These are phyloP conservation scores for Campoplex capitator DNA, from an alignment of 2,888 invertebrate species.

Conservation along the genomic window DNA sequence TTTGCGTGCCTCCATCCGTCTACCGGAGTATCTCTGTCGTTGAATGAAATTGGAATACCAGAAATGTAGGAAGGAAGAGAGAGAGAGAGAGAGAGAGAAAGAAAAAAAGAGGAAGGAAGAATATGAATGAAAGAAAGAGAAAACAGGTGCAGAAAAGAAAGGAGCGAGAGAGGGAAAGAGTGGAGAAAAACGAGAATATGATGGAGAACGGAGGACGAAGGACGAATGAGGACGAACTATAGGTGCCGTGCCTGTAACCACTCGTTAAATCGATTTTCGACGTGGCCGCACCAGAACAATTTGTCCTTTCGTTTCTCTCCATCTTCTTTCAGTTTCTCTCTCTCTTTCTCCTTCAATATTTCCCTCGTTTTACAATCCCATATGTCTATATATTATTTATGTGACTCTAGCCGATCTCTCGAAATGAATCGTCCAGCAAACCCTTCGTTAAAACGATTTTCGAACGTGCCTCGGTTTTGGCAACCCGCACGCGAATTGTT, in stretches of 20 bases:
- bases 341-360: slow-evolving; percentile 28
- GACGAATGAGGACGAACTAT: slow-evolving; percentile 52
- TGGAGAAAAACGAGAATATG: slow-evolving; percentile 41
- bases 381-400: slow-evolving; percentile 46
- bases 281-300: slow-evolving; percentile 61
- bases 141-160: slow-evolving; percentile 14
- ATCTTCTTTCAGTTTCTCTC: slow-evolving; percentile 20
- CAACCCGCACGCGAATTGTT: slow-evolving; percentile 67
- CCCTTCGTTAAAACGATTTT: slow-evolving; percentile 72
- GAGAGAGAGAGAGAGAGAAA: neutral
- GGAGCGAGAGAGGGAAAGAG: slow-evolving; percentile 12
- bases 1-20: slow-evolving; percentile 55
- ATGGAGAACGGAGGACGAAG: slow-evolving; percentile 22
- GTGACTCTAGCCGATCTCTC: slow-evolving; percentile 63
- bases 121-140: neutral
- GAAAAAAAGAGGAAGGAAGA: neutral
- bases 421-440: slow-evolving; percentile 65
- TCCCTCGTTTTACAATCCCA: slow-evolving; percentile 26
- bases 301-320: slow-evolving; percentile 48
- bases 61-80: slow-evolving; percentile 27
- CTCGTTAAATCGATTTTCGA: slow-evolving; percentile 70
- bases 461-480: slow-evolving; percentile 68
- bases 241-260: slow-evolving; percentile 67
- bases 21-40: slow-evolving; percentile 50
- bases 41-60: slow-evolving; percentile 66